These are phyloP conservation scores for Hydropotes inermis DNA, from an alignment of 2,113 vertebrate species.

Conservation along the genomic window DNA sequence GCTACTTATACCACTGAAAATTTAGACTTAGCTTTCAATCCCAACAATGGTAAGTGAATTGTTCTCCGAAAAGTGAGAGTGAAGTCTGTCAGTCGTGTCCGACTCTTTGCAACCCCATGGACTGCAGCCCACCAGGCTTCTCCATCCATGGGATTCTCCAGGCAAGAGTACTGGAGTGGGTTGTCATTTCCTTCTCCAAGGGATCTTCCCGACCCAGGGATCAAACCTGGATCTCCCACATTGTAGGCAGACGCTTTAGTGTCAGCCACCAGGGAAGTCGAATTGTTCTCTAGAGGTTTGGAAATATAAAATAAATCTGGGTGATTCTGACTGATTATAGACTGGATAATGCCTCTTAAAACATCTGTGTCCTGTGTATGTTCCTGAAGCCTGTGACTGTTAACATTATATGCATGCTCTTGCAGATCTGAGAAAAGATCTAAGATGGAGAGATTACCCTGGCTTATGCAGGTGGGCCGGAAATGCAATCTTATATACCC, in stretches of 20 bases:
- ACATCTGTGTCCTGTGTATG: not conserved
- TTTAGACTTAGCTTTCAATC: constrained; percentile 94
- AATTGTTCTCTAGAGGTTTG: not conserved
- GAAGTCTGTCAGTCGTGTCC: not conserved
- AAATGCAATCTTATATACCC: not conserved
- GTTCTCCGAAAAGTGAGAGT: not conserved
- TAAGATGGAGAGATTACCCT: not conserved
- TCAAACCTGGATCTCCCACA: not conserved
- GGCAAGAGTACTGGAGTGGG: not conserved
- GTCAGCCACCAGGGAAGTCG: not conserved
- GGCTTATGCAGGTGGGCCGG: not conserved
- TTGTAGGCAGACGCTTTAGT: not conserved
- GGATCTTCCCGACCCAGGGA: not conserved
- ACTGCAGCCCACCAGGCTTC: not conserved
- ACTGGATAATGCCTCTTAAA: not conserved
- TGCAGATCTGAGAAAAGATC: not conserved
- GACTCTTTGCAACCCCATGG: not conserved
- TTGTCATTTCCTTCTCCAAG: not conserved
- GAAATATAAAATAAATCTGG: not conserved
- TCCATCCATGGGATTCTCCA: not conserved
- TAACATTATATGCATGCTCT: not conserved
- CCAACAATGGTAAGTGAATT: constrained; percentile 89
- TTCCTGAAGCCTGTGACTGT: constrained; percentile 17
- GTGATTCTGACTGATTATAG: not conserved
- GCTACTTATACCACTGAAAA: constrained; percentile 92